Conservation (phyloP, 2,113 vertebrate genomes). For the Coracopsis vasa region DNA sequence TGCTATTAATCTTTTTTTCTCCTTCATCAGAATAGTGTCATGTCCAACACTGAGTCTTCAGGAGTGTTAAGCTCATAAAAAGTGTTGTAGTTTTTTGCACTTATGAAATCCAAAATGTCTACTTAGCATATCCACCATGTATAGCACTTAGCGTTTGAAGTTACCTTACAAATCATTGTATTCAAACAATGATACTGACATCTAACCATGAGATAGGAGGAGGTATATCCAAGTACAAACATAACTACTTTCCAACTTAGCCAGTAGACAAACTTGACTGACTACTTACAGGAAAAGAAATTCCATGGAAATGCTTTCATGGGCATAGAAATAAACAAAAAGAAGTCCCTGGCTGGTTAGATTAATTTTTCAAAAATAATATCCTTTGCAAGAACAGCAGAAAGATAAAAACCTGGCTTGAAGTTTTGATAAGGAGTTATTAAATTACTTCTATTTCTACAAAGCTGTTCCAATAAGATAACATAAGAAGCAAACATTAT, state of each 20-base stretch:
- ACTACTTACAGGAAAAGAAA: neutral
- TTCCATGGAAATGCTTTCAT: neutral
- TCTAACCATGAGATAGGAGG: neutral
- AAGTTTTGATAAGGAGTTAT: conserved; percentile 6
- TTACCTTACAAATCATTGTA: neutral
- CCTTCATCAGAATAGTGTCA: neutral
- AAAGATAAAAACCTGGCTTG: conserved; percentile 22
- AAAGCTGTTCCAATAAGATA: neutral
- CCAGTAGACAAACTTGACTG: neutral
- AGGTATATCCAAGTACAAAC: neutral
- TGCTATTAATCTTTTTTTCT: neutral
- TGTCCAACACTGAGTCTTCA: neutral
- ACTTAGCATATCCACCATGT: neutral
- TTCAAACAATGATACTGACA: neutral
- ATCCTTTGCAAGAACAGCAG: neutral
- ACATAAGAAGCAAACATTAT: neutral
- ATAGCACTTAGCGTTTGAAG: neutral
- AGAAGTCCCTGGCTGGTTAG: neutral
- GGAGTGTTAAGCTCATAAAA: neutral
- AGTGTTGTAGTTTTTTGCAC: neutral
- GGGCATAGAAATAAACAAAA: neutral
- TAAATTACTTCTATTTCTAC: neutral
- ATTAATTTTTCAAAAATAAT: neutral
- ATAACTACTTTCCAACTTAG: neutral
- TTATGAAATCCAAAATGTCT: neutral